Base-by-base conservation (phyloP, 2,888 invertebrate genomes). In the Cartodere bifasciata region DNA sequence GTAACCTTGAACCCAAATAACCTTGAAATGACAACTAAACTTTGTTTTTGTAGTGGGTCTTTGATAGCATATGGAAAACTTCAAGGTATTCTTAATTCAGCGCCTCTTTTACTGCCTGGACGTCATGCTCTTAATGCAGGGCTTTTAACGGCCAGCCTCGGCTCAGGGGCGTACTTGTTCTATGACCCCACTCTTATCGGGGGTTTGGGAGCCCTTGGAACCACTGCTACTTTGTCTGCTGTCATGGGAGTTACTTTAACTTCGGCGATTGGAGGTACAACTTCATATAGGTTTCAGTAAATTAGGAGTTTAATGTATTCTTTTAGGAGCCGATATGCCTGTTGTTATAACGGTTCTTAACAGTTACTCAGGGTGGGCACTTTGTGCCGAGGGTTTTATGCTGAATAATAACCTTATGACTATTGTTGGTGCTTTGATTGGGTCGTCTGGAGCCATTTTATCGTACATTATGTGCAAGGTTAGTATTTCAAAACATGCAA, bases 401-500 rank as follows among this genome's bases (percentile, higher is more conserved):
- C 62, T 90, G 39, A 84, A 90, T 63, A 90, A 90, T 62, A 85
- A 83, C 44, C 64, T 90, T 36, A 86, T 90, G 84, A 90, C 90
- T 11, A 77, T 88, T 46, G 86, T 90, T 16, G 88, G 90, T 16
- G 86, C 90, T 5, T 65, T 90, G 41, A 90, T 90, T 56, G 88
- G 90, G 28, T 85, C 85, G 35, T 86, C 86, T 35, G 90, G 90
- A 48, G 90, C 88, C 38, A 90, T 90, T 59, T 69, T 90, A 4
- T 88, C 88, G 0, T 87, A 90, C 62, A 90, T 90, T 52, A 90
- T 90, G 90, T 90, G 88, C 70, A 85, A 85, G 68, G 84, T 82
- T 54, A 47, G 38, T 29, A 27, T 23, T 9, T 9, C 9, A 6
- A 20, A 20, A 20, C 20, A 20, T 20, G n/a, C n/a, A n/a, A n/a